Evolutionary conservation across 2,113 vertebrate genomes (phyloP), one percentile per base, ranked within the genome.

Genomic region (Ptychochromis oligacanthus): DNA sequence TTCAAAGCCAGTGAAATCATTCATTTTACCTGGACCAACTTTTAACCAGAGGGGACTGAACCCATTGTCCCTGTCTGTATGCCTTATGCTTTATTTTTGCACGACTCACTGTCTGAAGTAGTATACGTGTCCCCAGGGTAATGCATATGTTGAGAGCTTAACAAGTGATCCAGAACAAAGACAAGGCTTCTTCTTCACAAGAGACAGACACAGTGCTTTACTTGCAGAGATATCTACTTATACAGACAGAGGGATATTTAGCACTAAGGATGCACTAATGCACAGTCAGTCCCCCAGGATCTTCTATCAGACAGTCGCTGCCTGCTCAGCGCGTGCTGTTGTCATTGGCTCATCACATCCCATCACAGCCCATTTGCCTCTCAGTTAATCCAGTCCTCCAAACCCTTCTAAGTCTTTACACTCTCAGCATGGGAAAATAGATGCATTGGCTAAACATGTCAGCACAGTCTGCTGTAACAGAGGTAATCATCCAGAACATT

Each of bases 361-460:
- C 79, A 93, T 93, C 91, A 90, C 85, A 89, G 87, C 84, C 90
- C 92, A 93, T 93, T 93, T 92, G 80, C 90, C 75, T 91, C 91
- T 91, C 84, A 17, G 81, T 81, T 91, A 86, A 85, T 92, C 90
- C 84, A 74, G 77, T 90, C 79, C 61, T 82, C 83, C 81, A 62
- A 84, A 89, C 75, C 62, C 74, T 67, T 87, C 28, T 75, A 79
- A 89, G 78, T 91, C 88, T 89, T 89, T 86, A 82, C 58, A 59
- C 83, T 77, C 89, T 79, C 90, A 85, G 91, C 89, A 77, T 78
- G 80, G 60, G 64, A 43, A 92, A 89, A 90, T 81, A 91, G 75
- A 91, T 82, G 87, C 80, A 56, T 55, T 61, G 79, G 77, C 86
- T 84, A 90, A 86, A 93, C 86, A 83, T 87, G 82, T 91, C 90